These are phyloP conservation scores for Otocyon megalotis DNA, from an alignment of 2,113 vertebrate species.

Conservation along the genomic window DNA sequence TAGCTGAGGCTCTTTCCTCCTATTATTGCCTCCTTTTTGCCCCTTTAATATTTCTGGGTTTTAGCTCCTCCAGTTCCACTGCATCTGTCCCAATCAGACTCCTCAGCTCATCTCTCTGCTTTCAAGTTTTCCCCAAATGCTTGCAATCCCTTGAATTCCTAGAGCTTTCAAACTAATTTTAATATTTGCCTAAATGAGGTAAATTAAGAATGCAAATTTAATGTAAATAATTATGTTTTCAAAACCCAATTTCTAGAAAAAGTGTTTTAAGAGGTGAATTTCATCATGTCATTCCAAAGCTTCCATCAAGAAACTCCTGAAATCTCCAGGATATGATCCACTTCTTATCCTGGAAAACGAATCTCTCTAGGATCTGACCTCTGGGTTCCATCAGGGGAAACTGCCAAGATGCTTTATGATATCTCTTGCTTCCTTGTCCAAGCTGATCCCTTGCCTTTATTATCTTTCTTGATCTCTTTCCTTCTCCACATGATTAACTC, in stretches of 20 bases:
- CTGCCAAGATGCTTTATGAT: neutral
- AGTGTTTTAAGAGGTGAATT: neutral
- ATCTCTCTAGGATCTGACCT: neutral
- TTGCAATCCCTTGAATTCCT: neutral
- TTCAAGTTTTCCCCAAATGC: neutral
- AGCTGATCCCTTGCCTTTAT: neutral
- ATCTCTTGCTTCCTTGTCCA: neutral
- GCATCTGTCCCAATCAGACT: neutral
- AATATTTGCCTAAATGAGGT: slow-evolving; percentile 10
- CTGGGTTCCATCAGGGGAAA: neutral
- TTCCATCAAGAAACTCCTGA: neutral
- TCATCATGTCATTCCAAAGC: neutral
- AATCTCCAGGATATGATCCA: neutral
- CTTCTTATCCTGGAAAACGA: neutral
- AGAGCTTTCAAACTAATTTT: slow-evolving; percentile 37
- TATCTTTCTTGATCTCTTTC: neutral
- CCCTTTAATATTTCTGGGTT: neutral
- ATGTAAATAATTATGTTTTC: slow-evolving; percentile 52
- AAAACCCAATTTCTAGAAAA: neutral
- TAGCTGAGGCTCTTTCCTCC: neutral
- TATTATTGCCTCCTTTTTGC: neutral
- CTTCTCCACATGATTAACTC: neutral
- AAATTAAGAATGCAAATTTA: slow-evolving; percentile 64
- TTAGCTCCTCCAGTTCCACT: neutral
- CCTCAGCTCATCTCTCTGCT: neutral